Evolutionary conservation across 2,797 vertebrate species (phyloP).

Genomic region (Molossus molossus): DNA sequence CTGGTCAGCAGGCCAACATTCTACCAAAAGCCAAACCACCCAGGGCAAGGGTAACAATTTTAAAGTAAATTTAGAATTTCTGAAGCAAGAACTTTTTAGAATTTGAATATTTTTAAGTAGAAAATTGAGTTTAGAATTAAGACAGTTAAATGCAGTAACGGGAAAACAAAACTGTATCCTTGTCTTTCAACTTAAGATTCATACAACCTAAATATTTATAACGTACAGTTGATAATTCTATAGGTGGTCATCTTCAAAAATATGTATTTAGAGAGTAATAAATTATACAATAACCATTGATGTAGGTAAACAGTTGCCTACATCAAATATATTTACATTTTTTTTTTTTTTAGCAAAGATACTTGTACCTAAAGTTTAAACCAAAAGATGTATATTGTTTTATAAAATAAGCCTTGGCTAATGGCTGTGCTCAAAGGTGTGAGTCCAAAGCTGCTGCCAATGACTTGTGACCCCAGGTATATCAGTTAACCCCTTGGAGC

Average conservation of each 20-base stretch:
- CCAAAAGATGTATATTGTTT: not conserved
- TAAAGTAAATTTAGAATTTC: constrained; percentile 55
- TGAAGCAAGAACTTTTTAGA: constrained; percentile 57
- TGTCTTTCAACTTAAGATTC: constrained; percentile 38
- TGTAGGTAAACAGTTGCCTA: not conserved
- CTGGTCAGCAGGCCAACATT: too few relatives aligned
- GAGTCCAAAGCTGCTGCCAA: not conserved
- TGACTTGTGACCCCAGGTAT: not conserved
- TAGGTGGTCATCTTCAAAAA: not conserved
- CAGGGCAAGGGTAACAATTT: not conserved
- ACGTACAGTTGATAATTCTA: not conserved
- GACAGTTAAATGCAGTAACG: not conserved
- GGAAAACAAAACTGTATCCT: not conserved
- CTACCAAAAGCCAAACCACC: too few relatives aligned
- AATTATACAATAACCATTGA: constrained; percentile 6
- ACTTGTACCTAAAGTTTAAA: constrained; percentile 22
- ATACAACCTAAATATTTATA: constrained; percentile 19
- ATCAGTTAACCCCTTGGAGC: not conserved
- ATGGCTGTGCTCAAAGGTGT: not conserved
- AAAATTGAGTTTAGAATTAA: constrained; percentile 44
- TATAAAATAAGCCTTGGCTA: not conserved
- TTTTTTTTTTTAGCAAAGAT: not conserved
- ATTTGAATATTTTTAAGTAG: constrained; percentile 60
- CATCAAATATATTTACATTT: not conserved
- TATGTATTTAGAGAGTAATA: constrained; percentile 21